Evolutionary conservation across 1,140 invertebrate genomes (phyloP).

Genomic region (Magallana ariakensis): DNA sequence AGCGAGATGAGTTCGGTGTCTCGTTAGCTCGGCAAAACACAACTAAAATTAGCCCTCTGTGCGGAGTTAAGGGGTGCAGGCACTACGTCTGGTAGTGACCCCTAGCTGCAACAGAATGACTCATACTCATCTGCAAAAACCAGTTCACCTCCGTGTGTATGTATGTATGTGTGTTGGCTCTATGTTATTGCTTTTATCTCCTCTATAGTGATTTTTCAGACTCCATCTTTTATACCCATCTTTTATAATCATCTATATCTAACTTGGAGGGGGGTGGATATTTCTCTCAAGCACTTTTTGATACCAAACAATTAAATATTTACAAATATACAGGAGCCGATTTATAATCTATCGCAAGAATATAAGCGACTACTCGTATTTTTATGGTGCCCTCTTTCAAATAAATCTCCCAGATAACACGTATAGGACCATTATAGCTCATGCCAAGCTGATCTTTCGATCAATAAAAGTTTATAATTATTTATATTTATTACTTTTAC

Average conservation of each 20-base stretch:
- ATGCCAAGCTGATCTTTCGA: too few relatives aligned
- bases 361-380: too few relatives aligned
- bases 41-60: constrained; percentile 11
- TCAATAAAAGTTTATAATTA: too few relatives aligned
- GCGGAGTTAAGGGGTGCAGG: constrained; percentile 24
- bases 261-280: neutral
- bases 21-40: neutral
- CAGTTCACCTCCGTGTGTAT: neutral
- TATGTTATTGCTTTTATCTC: constrained; percentile 6
- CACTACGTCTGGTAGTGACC: constrained; percentile 19
- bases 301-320: neutral
- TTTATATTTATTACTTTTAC: too few relatives aligned
- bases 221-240: neutral
- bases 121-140: constrained; percentile 2
- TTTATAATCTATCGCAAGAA: too few relatives aligned
- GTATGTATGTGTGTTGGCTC: neutral
- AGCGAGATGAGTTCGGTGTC: neutral
- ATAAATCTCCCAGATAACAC: too few relatives aligned
- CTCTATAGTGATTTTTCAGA: neutral
- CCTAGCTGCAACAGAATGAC: constrained; percentile 11
- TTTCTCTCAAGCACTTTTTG: neutral
- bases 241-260: neutral
- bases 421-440: too few relatives aligned
- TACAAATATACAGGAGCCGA: too few relatives aligned
- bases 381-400: too few relatives aligned